A percentile compares a stretch with the other conserved stretches of the same genome.
Conservation (phyloP, 2,113 vertebrate species). For the Boleophthalmus pectinirostris region DNA sequence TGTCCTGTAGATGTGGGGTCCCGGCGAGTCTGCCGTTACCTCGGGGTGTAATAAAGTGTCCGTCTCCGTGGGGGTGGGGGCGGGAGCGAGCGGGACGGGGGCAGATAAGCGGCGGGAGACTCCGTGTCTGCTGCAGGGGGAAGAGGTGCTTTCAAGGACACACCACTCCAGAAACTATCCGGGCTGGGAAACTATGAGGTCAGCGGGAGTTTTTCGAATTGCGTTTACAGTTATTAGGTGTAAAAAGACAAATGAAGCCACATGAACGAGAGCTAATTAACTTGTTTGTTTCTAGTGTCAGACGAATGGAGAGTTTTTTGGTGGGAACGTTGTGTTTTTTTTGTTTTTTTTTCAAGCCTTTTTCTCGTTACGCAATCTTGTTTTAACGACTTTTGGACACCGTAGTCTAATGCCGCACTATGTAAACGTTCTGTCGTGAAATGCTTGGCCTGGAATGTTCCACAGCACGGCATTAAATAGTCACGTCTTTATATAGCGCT, state of each 20-base stretch:
- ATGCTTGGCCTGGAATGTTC: too few relatives aligned
- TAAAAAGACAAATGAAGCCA: neutral
- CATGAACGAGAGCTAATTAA: neutral
- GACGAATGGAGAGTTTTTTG: too few relatives aligned
- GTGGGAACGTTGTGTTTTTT: too few relatives aligned
- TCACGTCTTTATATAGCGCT: too few relatives aligned
- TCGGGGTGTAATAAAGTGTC: slow-evolving; percentile 68
- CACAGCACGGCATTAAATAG: too few relatives aligned
- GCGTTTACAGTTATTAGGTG: neutral
- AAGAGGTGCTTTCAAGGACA: slow-evolving; percentile 62
- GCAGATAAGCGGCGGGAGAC: slow-evolving; percentile 69
- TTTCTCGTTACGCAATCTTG: too few relatives aligned
- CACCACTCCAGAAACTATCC: slow-evolving; percentile 44
- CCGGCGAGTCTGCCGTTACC: slow-evolving; percentile 58
- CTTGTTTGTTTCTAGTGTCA: too few relatives aligned
- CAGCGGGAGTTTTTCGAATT: neutral
- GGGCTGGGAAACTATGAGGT: neutral
- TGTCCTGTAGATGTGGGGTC: slow-evolving; percentile 38
- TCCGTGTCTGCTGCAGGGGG: slow-evolving; percentile 55
- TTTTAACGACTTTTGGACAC: too few relatives aligned
- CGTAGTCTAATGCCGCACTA: too few relatives aligned
- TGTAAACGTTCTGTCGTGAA: too few relatives aligned
- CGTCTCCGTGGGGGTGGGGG: slow-evolving; percentile 55
- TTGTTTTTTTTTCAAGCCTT: too few relatives aligned
- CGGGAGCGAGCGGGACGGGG: slow-evolving; percentile 59